These are phyloP conservation scores for Epinephelus lanceolatus DNA, from an alignment of 2,113 vertebrate species.

Conservation along the genomic window DNA sequence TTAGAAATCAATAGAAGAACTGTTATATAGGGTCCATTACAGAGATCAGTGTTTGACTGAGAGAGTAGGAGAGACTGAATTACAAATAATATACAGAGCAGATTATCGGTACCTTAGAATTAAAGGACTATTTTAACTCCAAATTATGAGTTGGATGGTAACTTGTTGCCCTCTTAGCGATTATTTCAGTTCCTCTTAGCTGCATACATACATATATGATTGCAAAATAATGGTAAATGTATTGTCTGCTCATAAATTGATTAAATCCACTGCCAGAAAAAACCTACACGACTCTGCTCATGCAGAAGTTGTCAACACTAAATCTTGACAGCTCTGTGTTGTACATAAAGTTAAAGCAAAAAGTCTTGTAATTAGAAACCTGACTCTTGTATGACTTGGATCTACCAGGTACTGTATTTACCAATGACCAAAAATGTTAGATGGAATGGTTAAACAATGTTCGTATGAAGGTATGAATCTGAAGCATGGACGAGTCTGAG, in stretches of 20 bases:
- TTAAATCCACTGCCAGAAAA: not conserved
- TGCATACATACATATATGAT: not conserved
- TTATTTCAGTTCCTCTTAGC: conserved; percentile 6
- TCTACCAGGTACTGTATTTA: not conserved
- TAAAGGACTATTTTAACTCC: not conserved
- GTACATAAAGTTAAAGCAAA: not conserved
- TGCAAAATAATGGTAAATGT: not conserved
- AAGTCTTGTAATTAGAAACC: not conserved
- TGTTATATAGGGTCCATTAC: conserved; percentile 20
- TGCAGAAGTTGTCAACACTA: not conserved
- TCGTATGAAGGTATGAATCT: not conserved
- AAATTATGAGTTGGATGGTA: not conserved
- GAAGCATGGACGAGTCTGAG: not conserved
- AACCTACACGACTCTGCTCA: not conserved
- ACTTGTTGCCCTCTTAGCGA: not conserved
- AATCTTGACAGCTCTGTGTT: not conserved
- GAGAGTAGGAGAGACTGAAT: not conserved
- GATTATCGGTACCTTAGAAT: not conserved
- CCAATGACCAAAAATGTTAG: not conserved
- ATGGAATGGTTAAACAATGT: not conserved
- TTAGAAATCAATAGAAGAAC: conserved; percentile 15
- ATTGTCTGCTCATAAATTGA: conserved; percentile 1
- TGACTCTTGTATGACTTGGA: too few species aligned
- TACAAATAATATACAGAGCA: not conserved
- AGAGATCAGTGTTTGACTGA: not conserved